A percentile compares a stretch with the other conserved stretches of the same genome.
Evolutionary conservation across 1,140 invertebrate genomes (phyloP).

Genomic region (Diuraphis noxia): DNA sequence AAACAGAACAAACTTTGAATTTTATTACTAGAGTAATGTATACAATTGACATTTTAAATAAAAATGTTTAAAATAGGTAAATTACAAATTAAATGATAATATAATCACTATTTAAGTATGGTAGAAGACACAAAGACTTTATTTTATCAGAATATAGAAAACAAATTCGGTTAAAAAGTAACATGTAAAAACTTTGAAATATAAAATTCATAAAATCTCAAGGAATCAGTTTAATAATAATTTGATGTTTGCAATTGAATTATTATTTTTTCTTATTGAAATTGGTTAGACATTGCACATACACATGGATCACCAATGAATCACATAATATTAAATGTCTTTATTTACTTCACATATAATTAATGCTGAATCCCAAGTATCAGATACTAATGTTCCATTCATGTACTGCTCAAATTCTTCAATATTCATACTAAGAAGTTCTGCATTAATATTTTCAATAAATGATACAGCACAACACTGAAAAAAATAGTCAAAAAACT

Average conservation of each 20-base stretch:
- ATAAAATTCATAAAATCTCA: too few species aligned
- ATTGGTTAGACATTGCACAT: background rate
- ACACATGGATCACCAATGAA: background rate
- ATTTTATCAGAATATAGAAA: too few species aligned
- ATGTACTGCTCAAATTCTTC: constrained; percentile 95
- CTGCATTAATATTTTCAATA: constrained; percentile 93
- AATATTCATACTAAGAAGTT: constrained; percentile 88
- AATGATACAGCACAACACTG: constrained; percentile 97
- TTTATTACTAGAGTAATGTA: too few species aligned
- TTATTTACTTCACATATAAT: constrained; percentile 71
- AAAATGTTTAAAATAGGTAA: too few species aligned
- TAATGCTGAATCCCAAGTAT: constrained; percentile 74
- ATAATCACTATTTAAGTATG: too few species aligned
- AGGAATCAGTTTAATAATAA: background rate
- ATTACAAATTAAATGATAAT: too few species aligned
- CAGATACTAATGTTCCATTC: constrained; percentile 82
- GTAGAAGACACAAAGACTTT: too few species aligned
- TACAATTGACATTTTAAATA: too few species aligned
- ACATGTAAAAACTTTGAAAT: too few species aligned
- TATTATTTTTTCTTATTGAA: background rate
- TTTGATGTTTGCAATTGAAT: background rate
- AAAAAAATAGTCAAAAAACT: constrained; percentile 58
- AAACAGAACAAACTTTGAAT: too few species aligned
- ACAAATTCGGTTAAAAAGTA: too few species aligned
- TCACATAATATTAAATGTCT: constrained; percentile 20